These are phyloP conservation scores for Trichonephila inaurata DNA, from an alignment of 1,140 invertebrate species.

Conservation along the genomic window DNA sequence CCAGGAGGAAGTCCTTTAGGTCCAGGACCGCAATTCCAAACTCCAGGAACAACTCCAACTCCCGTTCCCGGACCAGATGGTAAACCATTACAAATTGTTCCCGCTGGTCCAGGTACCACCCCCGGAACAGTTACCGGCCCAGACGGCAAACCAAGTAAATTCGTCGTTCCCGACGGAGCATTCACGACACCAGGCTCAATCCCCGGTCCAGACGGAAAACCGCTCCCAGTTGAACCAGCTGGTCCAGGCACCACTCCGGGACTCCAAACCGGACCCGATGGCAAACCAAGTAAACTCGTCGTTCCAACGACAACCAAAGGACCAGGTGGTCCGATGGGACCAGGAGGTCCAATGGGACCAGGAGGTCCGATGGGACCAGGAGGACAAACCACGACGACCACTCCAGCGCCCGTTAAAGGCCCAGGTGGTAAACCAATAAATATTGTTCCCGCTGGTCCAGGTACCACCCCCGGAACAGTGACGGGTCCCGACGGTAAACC, in stretches of 20 bases:
- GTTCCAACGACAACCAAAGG: no score
- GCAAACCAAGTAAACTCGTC: background rate
- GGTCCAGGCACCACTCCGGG: conserved; percentile 30
- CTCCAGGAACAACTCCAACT: no score
- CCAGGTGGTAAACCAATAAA: background rate
- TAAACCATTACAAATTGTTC: no score
- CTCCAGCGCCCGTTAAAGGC: background rate
- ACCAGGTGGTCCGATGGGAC: no score
- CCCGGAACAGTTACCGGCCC: background rate
- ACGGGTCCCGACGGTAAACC: conserved; percentile 1
- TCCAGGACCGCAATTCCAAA: background rate
- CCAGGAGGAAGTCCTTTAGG: no score
- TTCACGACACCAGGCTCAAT: conserved; percentile 22
- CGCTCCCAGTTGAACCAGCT: background rate
- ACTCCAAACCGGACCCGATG: background rate
- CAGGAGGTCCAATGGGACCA: background rate
- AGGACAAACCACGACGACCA: background rate
- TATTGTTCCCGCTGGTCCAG: background rate
- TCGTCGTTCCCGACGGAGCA: background rate
- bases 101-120: background rate
- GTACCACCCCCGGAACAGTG: conserved; percentile 10
- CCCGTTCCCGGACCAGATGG: no score
- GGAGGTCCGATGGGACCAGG: background rate
- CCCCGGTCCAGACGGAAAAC: conserved; percentile 3
- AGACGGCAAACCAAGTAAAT: background rate